Evolutionary conservation across 2,113 vertebrate genomes (phyloP).

Genomic region (Pteronura brasiliensis): DNA sequence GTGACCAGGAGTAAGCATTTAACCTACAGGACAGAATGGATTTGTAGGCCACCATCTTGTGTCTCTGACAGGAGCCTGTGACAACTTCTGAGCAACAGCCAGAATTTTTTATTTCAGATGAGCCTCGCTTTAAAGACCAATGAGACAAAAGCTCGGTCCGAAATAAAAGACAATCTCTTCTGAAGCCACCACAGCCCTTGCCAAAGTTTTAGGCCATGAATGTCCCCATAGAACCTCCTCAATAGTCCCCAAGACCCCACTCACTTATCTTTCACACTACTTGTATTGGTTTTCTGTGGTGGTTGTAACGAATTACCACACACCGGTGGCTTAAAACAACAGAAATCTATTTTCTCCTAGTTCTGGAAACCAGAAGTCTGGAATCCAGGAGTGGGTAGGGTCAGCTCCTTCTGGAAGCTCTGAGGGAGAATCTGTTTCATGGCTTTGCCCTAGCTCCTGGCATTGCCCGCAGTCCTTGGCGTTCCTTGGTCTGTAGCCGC

Average conservation of each 20-base stretch:
- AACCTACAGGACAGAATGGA: neutral
- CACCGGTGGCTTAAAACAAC: neutral
- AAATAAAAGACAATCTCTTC: neutral
- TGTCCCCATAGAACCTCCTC: neutral
- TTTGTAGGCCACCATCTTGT: neutral
- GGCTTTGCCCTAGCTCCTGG: neutral
- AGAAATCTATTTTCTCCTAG: neutral
- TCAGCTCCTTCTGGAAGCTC: neutral
- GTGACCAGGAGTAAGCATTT: neutral
- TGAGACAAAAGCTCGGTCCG: neutral
- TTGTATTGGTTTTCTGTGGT: neutral
- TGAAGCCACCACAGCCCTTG: neutral
- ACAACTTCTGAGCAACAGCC: neutral
- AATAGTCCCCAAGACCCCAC: neutral
- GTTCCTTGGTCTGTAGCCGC: neutral
- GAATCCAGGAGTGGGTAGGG: neutral
- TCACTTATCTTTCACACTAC: neutral
- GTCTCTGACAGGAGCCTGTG: neutral
- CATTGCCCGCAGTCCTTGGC: neutral
- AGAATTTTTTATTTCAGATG: neutral
- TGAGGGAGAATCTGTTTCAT: neutral
- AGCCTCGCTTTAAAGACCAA: neutral
- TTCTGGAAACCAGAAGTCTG: neutral
- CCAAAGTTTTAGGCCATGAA: neutral
- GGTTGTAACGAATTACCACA: neutral